A percentile compares a stretch with the other conserved stretches of the same genome.
Conservation (phyloP, 2,797 vertebrate species). For the Petrocephalus schoutedeni region DNA sequence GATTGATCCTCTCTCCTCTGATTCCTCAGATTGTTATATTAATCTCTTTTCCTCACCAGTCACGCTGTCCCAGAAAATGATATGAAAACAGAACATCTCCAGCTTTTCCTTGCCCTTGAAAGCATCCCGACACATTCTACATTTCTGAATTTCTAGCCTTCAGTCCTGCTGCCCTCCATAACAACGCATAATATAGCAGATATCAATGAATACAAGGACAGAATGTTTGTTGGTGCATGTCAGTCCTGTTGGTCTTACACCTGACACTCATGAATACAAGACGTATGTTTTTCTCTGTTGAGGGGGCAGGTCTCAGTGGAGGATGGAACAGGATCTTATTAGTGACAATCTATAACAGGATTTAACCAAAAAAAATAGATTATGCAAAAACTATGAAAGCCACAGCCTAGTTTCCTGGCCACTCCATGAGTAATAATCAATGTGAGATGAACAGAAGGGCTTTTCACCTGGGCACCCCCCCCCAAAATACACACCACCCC, state of each 20-base stretch:
- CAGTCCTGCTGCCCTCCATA: not conserved
- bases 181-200: not conserved
- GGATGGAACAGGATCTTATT: not conserved
- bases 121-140: slow-evolving; percentile 30
- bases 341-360: not conserved
- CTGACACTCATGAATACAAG: not conserved
- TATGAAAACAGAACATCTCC: slow-evolving; percentile 36
- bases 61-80: slow-evolving; percentile 36
- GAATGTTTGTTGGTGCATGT: not conserved
- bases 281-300: not conserved
- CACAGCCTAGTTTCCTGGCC: not conserved
- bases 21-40: slow-evolving; percentile 45
- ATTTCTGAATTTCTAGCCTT: not conserved
- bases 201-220: not conserved
- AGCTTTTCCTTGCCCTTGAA: slow-evolving; percentile 29
- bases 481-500: slow-evolving; percentile 22
- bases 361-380: not conserved
- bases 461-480: not conserved
- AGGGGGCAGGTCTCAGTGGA: not conserved
- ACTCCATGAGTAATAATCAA: not conserved
- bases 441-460: not conserved
- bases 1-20: slow-evolving; percentile 40
- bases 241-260: not conserved
- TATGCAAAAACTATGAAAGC: not conserved
- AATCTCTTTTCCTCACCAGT: slow-evolving; percentile 54